Percentiles rank a stretch among this genome's conserved stretches.
These are phyloP conservation scores for Actinemys pallida DNA, from an alignment of 2,113 vertebrate genomes.

Conservation along the genomic window DNA sequence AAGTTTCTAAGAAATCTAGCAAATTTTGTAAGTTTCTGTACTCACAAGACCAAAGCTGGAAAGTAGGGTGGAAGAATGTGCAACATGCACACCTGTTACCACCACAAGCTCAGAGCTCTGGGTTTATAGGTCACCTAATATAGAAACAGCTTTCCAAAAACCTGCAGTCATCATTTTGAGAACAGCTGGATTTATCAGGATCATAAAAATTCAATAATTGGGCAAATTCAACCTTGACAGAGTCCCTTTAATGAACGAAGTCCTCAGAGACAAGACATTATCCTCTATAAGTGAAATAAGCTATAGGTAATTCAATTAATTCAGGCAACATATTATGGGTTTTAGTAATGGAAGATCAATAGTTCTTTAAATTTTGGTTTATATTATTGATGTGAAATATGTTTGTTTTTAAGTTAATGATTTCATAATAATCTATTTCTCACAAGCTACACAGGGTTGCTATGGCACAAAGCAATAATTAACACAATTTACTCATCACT, in stretches of 20 bases:
- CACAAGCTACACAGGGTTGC: not conserved
- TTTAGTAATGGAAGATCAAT: not conserved
- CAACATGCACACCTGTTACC: rapidly evolving
- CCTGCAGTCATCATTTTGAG: slow-evolving; percentile 1
- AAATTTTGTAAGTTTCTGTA: not conserved
- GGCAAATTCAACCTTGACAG: not conserved
- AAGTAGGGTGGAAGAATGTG: not conserved
- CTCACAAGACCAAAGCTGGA: not conserved
- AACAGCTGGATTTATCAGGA: not conserved
- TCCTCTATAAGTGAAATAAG: not conserved
- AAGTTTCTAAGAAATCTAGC: not conserved
- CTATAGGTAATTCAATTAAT: not conserved
- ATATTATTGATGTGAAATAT: not conserved
- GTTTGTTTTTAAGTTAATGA: not conserved
- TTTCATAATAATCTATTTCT: not conserved
- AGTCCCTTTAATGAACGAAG: not conserved
- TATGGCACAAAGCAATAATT: not conserved
- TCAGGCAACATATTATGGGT: not conserved
- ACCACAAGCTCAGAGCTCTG: not conserved
- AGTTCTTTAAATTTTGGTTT: not conserved
- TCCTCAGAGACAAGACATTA: not conserved
- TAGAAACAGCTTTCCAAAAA: not conserved
- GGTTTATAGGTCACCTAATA: not conserved
- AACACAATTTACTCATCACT: not conserved
- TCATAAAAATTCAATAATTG: not conserved